Conservation (phyloP, 2,888 invertebrate species). For the Machimus rusticus region DNA sequence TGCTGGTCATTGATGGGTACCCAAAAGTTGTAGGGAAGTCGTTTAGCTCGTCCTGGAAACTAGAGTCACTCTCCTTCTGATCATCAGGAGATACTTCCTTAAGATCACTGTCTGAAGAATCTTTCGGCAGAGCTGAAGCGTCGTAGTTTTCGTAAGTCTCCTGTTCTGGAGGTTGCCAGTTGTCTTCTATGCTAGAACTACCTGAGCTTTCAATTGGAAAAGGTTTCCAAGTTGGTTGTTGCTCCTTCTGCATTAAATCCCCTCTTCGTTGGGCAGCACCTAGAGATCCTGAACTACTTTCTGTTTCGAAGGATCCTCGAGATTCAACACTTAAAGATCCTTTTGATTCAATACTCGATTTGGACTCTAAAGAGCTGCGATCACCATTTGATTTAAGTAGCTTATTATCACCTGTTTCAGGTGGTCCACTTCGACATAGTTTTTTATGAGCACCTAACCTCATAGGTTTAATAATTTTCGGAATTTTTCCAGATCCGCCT, state of each 20-base stretch:
- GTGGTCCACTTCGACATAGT: slow-evolving; percentile 66
- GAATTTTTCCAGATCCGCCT: slow-evolving; percentile 67
- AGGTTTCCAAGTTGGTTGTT: slow-evolving; percentile 82
- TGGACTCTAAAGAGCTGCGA: slow-evolving; percentile 65
- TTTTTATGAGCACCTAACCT: slow-evolving; percentile 59
- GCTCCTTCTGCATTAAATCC: slow-evolving; percentile 68
- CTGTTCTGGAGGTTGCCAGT: slow-evolving; percentile 79
- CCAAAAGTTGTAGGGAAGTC: slow-evolving; percentile 79
- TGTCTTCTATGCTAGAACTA: slow-evolving; percentile 86
- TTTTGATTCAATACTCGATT: slow-evolving; percentile 71
- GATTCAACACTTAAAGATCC: slow-evolving; percentile 74
- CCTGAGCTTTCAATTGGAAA: slow-evolving; percentile 86
- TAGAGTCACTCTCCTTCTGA: slow-evolving; percentile 68
- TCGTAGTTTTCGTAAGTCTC: slow-evolving; percentile 69
- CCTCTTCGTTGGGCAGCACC: slow-evolving; percentile 75
- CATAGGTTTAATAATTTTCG: slow-evolving; percentile 63
- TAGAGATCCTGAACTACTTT: slow-evolving; percentile 77
- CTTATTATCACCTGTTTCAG: slow-evolving; percentile 59
- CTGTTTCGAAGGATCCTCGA: slow-evolving; percentile 76
- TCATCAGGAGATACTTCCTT: slow-evolving; percentile 67
- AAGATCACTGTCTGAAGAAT: slow-evolving; percentile 60
- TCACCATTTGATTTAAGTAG: slow-evolving; percentile 58
- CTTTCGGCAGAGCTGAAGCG: slow-evolving; percentile 57
- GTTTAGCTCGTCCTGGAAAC: slow-evolving; percentile 78
- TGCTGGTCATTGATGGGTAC: slow-evolving; percentile 70